These are phyloP conservation scores for Struthio camelus DNA, from an alignment of 2,113 vertebrate species.

Conservation along the genomic window DNA sequence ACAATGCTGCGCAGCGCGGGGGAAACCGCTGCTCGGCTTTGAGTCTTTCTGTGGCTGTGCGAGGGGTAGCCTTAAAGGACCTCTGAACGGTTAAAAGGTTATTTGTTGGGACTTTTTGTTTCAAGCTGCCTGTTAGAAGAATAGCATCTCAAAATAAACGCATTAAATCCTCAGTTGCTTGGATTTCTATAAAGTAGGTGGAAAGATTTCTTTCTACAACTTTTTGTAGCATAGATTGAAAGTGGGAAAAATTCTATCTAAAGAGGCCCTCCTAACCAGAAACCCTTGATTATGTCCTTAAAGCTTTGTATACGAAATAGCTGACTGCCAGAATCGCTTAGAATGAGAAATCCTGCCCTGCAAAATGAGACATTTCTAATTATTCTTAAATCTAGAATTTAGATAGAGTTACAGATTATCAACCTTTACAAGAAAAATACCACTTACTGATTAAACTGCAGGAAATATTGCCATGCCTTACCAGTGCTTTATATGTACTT, in stretches of 20 bases:
- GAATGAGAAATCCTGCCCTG: neutral
- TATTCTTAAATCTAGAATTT: constrained; percentile 44
- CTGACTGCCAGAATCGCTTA: neutral
- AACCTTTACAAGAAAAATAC: neutral
- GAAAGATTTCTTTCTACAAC: neutral
- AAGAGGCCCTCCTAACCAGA: neutral
- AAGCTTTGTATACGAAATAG: neutral
- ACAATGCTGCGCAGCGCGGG: neutral
- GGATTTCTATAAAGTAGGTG: neutral
- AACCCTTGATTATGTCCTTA: neutral
- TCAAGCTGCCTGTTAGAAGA: neutral
- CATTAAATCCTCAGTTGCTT: neutral
- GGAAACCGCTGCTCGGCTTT: neutral
- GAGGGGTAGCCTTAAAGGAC: neutral
- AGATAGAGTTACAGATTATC: neutral
- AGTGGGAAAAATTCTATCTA: neutral
- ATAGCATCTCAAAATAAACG: neutral
- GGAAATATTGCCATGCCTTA: neutral
- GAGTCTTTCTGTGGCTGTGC: neutral
- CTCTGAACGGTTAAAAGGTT: neutral
- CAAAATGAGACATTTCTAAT: constrained; percentile 16
- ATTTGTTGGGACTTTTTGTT: neutral
- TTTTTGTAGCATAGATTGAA: neutral
- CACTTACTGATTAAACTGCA: neutral
- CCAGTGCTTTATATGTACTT: neutral